These are phyloP conservation scores for Verasper variegatus DNA, from an alignment of 2,113 vertebrate species.

Conservation along the genomic window DNA sequence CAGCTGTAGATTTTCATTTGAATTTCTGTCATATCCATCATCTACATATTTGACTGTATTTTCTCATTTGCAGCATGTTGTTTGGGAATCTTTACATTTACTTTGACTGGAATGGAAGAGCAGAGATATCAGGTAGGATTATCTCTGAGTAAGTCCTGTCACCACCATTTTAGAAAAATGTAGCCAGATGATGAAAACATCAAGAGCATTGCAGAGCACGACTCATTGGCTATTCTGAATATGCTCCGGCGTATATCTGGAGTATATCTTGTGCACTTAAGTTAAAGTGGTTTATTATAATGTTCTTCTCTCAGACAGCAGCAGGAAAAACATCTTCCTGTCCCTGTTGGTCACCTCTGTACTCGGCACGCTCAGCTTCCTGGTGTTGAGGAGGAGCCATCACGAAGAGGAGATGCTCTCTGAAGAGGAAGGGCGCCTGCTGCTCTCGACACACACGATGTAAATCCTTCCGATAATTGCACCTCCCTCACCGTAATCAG, in stretches of 20 bases:
- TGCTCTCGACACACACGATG: conserved; percentile 74
- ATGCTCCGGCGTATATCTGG: not conserved
- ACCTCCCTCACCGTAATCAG: conserved; percentile 8
- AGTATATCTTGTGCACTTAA: conserved; percentile 40
- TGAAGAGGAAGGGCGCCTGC: conserved; percentile 82
- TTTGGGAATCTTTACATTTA: conserved; percentile 99
- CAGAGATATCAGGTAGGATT: conserved; percentile 90
- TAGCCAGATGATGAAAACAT: conserved; percentile 5
- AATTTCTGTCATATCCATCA: not conserved
- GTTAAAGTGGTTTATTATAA: conserved; percentile 32
- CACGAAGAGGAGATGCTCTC: conserved; percentile 75
- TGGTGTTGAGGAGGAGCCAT: conserved; percentile 86
- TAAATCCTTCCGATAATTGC: conserved; percentile 60
- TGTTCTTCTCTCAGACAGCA: conserved; percentile 82
- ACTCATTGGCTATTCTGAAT: conserved; percentile 21
- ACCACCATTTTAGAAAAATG: not conserved
- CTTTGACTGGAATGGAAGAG: conserved; percentile 93
- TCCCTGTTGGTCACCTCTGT: conserved; percentile 90
- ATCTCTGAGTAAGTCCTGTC: not conserved
- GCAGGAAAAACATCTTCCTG: conserved; percentile 91
- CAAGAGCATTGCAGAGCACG: conserved; percentile 15
- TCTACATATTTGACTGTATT: conserved; percentile 6
- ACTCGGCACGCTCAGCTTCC: conserved; percentile 92
- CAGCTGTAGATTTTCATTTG: not conserved
- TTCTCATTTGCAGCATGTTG: conserved; percentile 87